Percentiles rank a stretch among this genome's conserved stretches.
Conservation (phyloP, 2,113 vertebrate genomes). For the Andinoacara biseriatus region DNA sequence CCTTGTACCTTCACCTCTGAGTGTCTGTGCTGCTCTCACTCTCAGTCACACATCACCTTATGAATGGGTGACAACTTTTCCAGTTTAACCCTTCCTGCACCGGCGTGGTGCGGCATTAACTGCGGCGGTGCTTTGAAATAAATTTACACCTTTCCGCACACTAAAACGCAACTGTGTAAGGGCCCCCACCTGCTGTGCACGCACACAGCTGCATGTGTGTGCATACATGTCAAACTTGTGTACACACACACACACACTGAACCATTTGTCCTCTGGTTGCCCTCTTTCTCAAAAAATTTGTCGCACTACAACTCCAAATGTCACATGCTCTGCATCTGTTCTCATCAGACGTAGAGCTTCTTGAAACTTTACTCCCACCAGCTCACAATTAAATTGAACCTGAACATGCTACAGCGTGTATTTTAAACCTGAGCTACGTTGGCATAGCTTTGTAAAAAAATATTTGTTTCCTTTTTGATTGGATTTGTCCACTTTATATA, state of each 20-base stretch:
- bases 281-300: not conserved
- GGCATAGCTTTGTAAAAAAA: not conserved
- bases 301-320: not conserved
- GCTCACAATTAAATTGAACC: not conserved
- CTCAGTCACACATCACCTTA: constrained; percentile 61
- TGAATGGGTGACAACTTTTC: constrained; percentile 59
- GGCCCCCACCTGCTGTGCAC: not conserved
- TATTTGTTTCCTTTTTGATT: not conserved
- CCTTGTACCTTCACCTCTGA: constrained; percentile 51
- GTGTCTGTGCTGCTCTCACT: constrained; percentile 20
- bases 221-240: not conserved
- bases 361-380: not conserved
- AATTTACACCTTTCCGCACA: constrained; percentile 6
- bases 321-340: not conserved
- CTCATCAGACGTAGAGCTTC: not conserved
- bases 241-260: not conserved
- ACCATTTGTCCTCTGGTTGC: not conserved
- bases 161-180: not conserved
- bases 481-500: not conserved
- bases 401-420: not conserved
- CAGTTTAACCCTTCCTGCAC: constrained; percentile 34
- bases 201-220: not conserved
- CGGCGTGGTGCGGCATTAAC: not conserved
- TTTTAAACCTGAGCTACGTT: not conserved
- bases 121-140: constrained; percentile 12